Evolutionary conservation across 2,888 invertebrate genomes (phyloP).

Genomic region (Xanthorhoe spadicearia): DNA sequence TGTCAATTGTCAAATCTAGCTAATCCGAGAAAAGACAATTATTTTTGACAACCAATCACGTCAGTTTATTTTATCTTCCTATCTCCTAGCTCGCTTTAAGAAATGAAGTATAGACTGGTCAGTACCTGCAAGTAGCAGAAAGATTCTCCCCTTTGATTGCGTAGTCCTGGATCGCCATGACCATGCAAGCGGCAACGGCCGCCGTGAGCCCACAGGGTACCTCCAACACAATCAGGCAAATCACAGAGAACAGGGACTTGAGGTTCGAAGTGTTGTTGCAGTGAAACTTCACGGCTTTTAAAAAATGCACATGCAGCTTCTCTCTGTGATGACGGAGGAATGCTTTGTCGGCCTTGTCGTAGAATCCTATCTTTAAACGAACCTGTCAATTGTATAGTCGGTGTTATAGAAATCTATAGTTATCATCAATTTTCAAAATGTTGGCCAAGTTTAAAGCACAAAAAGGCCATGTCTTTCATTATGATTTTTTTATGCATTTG

Average conservation of each 20-base stretch:
- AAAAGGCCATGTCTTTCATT: not conserved
- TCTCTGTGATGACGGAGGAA: slow-evolving; percentile 81
- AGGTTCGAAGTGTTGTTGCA: slow-evolving; percentile 75
- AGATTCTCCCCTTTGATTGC: slow-evolving; percentile 69
- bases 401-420: not conserved
- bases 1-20: no score
- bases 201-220: slow-evolving; percentile 87
- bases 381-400: slow-evolving; percentile 58
- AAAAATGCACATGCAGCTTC: slow-evolving; percentile 68
- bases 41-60: no score
- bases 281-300: slow-evolving; percentile 74
- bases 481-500: no score
- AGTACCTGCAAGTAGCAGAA: slow-evolving; percentile 64
- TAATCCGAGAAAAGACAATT: no score
- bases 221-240: slow-evolving; percentile 84
- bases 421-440: not conserved
- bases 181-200: slow-evolving; percentile 82
- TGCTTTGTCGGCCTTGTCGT: slow-evolving; percentile 73
- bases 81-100: no score
- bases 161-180: slow-evolving; percentile 86
- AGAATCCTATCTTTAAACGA: slow-evolving; percentile 67
- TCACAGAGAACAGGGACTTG: slow-evolving; percentile 80
- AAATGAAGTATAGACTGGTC: not conserved
- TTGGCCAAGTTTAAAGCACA: not conserved
- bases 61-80: no score